These are phyloP conservation scores for Drepana falcataria DNA, from an alignment of 2,888 invertebrate genomes.

Conservation along the genomic window DNA sequence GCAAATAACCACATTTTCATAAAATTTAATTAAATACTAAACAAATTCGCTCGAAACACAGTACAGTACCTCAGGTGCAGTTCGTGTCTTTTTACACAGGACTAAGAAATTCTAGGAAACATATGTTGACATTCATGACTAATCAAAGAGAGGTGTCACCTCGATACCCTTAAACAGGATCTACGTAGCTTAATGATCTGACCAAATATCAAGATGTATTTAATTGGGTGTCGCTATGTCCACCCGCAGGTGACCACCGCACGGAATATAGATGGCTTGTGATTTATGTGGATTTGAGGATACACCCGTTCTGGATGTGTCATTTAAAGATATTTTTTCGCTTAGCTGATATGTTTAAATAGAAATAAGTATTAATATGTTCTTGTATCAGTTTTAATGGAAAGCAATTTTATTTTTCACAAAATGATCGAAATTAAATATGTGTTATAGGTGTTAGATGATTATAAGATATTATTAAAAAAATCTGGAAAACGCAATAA, in stretches of 20 bases:
- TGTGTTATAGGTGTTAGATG: too few relatives aligned
- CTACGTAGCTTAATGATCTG: slow-evolving; percentile 65
- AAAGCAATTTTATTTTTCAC: too few relatives aligned
- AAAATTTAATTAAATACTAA: not conserved
- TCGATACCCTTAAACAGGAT: slow-evolving; percentile 41
- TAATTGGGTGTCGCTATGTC: slow-evolving; percentile 68
- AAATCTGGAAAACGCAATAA: too few relatives aligned
- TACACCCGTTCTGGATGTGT: slow-evolving; percentile 12
- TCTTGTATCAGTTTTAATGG: too few relatives aligned
- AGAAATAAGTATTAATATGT: too few relatives aligned
- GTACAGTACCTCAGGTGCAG: not conserved
- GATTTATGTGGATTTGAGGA: slow-evolving; percentile 44
- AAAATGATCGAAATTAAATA: too few relatives aligned
- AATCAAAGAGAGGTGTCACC: slow-evolving; percentile 28
- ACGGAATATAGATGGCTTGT: slow-evolving; percentile 60
- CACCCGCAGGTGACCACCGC: slow-evolving; percentile 57
- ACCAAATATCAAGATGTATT: slow-evolving; percentile 72
- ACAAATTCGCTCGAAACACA: not conserved
- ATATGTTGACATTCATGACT: slow-evolving; percentile 35
- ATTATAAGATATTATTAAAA: too few relatives aligned
- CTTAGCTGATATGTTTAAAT: too few relatives aligned
- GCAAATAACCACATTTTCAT: too few relatives aligned
- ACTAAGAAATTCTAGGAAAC: slow-evolving; percentile 15
- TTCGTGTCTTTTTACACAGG: not conserved
- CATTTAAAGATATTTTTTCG: not conserved